Conservation (phyloP, 2,113 vertebrate species). For the Malaclemys terrapin region DNA sequence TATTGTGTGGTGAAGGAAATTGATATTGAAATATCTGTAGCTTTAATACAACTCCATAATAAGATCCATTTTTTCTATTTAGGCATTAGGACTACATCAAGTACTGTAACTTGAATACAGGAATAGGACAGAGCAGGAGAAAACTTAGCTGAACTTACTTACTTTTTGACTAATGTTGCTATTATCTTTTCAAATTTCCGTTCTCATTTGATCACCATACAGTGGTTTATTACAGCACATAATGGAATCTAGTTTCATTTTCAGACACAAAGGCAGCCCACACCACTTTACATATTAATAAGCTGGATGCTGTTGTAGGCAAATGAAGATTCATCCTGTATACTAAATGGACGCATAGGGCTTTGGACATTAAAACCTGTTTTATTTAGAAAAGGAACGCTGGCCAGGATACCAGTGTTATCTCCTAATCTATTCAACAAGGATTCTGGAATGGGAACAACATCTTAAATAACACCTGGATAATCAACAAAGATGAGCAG, state of each 20-base stretch:
- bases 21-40: fast-evolving
- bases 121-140: conserved; percentile 61
- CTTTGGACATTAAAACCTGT: not conserved
- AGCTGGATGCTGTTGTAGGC: not conserved
- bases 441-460: not conserved
- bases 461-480: not conserved
- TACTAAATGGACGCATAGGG: not conserved
- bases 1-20: not conserved
- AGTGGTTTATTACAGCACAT: conserved; percentile 12
- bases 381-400: not conserved
- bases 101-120: conserved; percentile 19
- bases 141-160: not conserved
- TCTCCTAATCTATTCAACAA: conserved; percentile 8
- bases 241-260: not conserved
- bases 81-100: conserved; percentile 21
- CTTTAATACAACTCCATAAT: conserved; percentile 14
- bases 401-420: not conserved
- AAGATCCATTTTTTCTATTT: conserved; percentile 28
- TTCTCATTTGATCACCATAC: not conserved
- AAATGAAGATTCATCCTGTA: conserved; percentile 3
- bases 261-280: not conserved
- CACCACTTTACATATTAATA: not conserved
- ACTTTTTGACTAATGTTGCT: not conserved
- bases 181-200: conserved; percentile 15
- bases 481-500: not conserved